Base-by-base conservation (phyloP, 2,888 invertebrate species). In the Dynastes hyllus region DNA sequence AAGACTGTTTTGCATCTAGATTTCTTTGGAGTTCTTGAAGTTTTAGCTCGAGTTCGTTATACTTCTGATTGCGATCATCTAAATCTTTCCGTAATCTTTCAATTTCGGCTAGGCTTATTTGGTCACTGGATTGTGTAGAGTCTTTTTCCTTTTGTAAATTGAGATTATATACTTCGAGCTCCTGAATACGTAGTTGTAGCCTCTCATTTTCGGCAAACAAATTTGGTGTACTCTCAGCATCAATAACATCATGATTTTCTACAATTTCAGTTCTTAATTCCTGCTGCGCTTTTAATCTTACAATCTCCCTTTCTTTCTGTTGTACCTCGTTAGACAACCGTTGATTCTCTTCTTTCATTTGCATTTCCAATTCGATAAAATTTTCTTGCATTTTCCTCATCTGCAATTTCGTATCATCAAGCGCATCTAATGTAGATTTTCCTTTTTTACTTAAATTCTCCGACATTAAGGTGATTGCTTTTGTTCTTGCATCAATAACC, bases 351-450 rank as follows among this genome's bases (percentile, higher is more conserved):
- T 92, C 91, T 85, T 93, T 94, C 91, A 95, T 93, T 81, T 94
- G 92, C 67, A 90, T 89, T 89, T 96, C 95, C 88, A 93, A 90
- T 13, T 91, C 90, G 40, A 94, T 90, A 87, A 96, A 95, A 87
- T 94, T 93, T 84, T 93, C 92, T 88, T 96, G 96, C 94, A 95
- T 94, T 85, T 92, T 91, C 85, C 92, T 91, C 94, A 96, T 94
- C 89, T 96, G 94, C 83, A 94, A 93, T 85, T 93, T 93, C 22
- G 95, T 95, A 80, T 96, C 95, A 87, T 96, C 95, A 71, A 95
- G 90, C 82, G 94, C 92, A 84, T 93, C 92, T 80, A 95, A 88
- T 9, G 94, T 93, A 83, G 91, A 92, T 90, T 94, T 95, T 77
- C 93, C 92, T 88, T 93, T 94, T 88, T 91, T 93, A 86, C 91